Base-by-base conservation (phyloP, 2,888 invertebrate genomes). In the Holacanthella duospinosa region DNA sequence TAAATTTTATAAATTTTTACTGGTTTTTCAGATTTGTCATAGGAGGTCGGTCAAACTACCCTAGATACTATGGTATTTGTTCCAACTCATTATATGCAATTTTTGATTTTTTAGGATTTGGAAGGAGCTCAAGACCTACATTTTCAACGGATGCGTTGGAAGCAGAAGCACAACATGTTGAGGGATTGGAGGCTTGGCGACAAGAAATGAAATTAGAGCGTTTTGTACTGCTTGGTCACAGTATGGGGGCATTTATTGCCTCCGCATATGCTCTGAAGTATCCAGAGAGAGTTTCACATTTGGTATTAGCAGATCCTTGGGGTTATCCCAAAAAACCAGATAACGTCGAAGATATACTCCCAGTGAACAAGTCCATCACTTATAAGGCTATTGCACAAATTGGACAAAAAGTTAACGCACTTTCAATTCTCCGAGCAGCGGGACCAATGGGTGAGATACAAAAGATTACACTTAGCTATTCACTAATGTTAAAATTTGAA, bases 281-380 rank as follows among this genome's bases (percentile, higher is more conserved):
- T 68, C 80, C 80, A 2, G 54, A 62, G 21, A 25, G 86, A 72
- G 89, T 97, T 0, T 84, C 88, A 63, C 95, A 96, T 79, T 80
- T 97, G 1, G 86, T 97, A 67, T 80, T 97, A 36, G 94, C 93
- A 0, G 97, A 97, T 78, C 94, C 96, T 0, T 94, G 93, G 87
- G 87, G 87, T 29, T 75, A 77, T 64, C 78, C 79, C 26, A 78
- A 78, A 70, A 77, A 74, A 66, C 80, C 80, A 2, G 64, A 79
- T 0, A 85, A 88, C 66, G n/a, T 24, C 16, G 55, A 43, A 2
- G 55, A 60, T 1, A 26, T 60, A 36, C 19, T 60, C 12, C 59
- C 60, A 2, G 9, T 29, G 4, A 4, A 4, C 9, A 55, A 56
- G 4, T 29, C 53, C 21, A 2, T 29, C n/a, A 26, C 21, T 2